phyloP scores from a whole-genome alignment of 2,113 vertebrate species.

The Pachyramphus minor region DNA sequence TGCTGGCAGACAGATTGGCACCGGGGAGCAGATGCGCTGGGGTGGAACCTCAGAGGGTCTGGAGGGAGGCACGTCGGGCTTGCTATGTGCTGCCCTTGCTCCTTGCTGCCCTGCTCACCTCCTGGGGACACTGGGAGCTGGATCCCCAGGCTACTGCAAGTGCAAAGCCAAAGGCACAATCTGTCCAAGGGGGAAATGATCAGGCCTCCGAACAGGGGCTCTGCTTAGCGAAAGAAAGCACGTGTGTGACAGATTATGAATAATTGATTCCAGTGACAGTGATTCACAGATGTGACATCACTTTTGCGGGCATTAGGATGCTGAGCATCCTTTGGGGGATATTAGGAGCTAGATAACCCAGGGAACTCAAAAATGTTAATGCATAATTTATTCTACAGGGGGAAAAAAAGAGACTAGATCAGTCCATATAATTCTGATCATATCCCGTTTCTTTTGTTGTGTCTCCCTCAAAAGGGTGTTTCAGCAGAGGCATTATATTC shows the following conservation, averaged over 20 bases:
- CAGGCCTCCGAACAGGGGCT: not conserved
- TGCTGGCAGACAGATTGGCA: fast-evolving
- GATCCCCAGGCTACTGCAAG: not conserved
- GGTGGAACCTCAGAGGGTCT: fast-evolving
- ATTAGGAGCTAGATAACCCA: not conserved
- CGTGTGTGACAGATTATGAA: not conserved
- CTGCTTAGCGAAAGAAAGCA: not conserved
- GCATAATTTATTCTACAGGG: not conserved
- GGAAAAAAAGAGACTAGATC: not conserved
- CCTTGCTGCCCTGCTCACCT: not conserved
- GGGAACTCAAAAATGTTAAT: not conserved
- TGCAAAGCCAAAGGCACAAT: not conserved
- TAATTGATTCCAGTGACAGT: not conserved
- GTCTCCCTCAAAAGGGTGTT: not conserved
- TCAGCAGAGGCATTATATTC: not conserved
- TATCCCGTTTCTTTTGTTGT: not conserved
- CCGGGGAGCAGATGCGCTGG: fast-evolving
- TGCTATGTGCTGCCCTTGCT: not conserved
- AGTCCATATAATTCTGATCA: not conserved
- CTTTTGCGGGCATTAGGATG: not conserved
- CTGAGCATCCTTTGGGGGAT: not conserved
- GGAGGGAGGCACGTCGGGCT: not conserved
- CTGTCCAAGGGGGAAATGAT: not conserved
- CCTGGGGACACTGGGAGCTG: fast-evolving
- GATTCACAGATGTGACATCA: not conserved